Conservation (phyloP, 1,140 invertebrate species). For the Drosophila truncata region DNA sequence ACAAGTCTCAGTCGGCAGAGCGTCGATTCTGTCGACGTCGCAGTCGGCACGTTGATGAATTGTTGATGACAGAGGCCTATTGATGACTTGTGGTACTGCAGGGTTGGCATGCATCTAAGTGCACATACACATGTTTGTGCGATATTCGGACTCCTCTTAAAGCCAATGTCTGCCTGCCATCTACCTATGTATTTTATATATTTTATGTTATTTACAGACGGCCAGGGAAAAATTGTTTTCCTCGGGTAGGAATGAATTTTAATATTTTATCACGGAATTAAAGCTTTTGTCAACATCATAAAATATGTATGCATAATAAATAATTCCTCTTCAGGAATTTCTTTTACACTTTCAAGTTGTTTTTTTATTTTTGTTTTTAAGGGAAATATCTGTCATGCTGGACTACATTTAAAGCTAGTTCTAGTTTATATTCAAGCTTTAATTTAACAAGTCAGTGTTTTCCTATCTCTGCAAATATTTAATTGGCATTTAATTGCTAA, state of each 20-base stretch:
- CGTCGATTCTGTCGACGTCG: too few species aligned
- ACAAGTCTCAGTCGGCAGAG: too few species aligned
- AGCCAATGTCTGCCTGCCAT: slow-evolving; percentile 14
- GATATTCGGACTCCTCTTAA: slow-evolving; percentile 58
- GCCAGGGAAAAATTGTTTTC: not conserved
- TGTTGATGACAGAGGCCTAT: too few species aligned
- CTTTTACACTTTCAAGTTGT: not conserved
- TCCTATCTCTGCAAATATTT: slow-evolving; percentile 4
- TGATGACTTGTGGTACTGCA: too few species aligned
- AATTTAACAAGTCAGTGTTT: not conserved
- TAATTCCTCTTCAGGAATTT: slow-evolving; percentile 8
- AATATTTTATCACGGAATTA: slow-evolving; percentile 41
- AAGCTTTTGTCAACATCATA: slow-evolving; percentile 9
- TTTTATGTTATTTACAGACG: slow-evolving; percentile 54
- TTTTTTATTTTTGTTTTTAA: not conserved
- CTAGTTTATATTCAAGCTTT: not conserved
- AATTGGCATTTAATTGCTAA: slow-evolving; percentile 17
- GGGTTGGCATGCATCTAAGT: slow-evolving; percentile 53
- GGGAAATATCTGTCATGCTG: too few species aligned
- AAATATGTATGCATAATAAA: slow-evolving; percentile 10
- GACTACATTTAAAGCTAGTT: not conserved
- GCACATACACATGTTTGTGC: slow-evolving; percentile 30
- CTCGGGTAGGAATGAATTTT: slow-evolving; percentile 19
- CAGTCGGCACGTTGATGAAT: too few species aligned
- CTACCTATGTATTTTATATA: slow-evolving; percentile 34